Evolutionary conservation across 2,113 vertebrate genomes (phyloP), one percentile per base, ranked within the genome.

Genomic region (Proterorhinus semilunaris): DNA sequence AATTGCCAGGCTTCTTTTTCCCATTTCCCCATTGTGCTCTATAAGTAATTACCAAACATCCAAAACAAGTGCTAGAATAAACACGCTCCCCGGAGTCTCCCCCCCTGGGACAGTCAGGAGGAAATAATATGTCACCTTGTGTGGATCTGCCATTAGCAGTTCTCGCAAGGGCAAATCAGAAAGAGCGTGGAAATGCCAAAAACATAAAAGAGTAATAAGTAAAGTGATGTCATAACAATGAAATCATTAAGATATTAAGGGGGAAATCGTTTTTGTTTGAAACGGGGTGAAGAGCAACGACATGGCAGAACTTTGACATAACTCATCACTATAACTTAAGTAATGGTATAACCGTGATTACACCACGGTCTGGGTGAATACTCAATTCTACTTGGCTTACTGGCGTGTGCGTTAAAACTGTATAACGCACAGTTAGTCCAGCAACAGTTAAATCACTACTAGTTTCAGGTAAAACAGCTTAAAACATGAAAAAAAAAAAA

Each of bases 91-190:
- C 59, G 13, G 58, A 68, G 68, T 65, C 75, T 50, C 57, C 69
- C 71, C 72, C 83, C 45, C 45, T 0, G 47, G 68, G 65, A 51
- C 66, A 9, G 49, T 71, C 66, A 12, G 42, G n/a, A 70, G 72
- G 77, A 71, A 78, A 79, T 36, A 36, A 36, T 63, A 62, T 8
- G 43, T 75, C 72, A 71, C 73, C 73, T 76, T 74, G 64, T 75
- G 81, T 54, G 72, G 61, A 72, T 70, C 58, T 66, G 79, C 70
- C 81, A 83, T 73, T 79, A 79, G 11, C 70, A 55, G 65, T 50
- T 43, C 66, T 62, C 72, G 64, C 63, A 61, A 48, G 66, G 55
- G 50, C 55, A 10, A 43, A 87, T 85, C 76, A 66, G 72, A 80
- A 74, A 11, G 36, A 65, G 68, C 66, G 62, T 36, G 12, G 62